Conservation (phyloP, 2,113 vertebrate species). For the Tetrao urogallus region DNA sequence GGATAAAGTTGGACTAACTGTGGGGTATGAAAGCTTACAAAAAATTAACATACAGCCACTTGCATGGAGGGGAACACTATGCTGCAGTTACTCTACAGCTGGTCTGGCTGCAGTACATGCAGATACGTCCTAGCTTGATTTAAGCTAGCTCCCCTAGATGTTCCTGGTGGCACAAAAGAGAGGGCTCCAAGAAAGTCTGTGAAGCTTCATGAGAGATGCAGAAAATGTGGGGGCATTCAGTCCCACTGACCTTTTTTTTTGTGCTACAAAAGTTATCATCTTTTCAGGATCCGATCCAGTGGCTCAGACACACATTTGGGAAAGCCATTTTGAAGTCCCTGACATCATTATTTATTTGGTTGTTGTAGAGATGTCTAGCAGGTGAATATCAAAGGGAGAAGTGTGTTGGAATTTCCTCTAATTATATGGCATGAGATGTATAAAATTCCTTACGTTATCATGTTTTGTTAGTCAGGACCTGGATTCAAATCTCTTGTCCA, state of each 20-base stretch:
- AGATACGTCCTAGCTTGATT: neutral
- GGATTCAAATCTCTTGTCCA: neutral
- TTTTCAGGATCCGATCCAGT: neutral
- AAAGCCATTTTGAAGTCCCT: neutral
- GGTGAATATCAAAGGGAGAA: neutral
- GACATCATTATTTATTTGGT: too few species aligned
- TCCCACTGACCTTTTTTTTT: neutral
- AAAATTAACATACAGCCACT: neutral
- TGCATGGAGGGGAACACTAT: neutral
- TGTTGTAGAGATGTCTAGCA: neutral
- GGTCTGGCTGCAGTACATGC: neutral
- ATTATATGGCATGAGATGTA: fast-evolving
- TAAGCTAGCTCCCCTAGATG: neutral
- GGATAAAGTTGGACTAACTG: conserved; percentile 17
- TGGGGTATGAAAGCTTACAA: neutral
- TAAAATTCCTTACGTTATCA: fast-evolving
- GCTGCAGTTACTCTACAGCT: conserved; percentile 11
- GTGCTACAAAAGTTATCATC: neutral
- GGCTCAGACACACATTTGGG: neutral
- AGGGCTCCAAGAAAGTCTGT: neutral
- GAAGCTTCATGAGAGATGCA: neutral
- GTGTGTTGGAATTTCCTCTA: neutral
- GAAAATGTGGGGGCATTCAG: neutral
- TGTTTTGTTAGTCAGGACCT: neutral
- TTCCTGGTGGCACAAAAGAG: neutral